These are phyloP conservation scores for Colaptes auratus DNA, from an alignment of 2,113 vertebrate genomes.

Conservation along the genomic window DNA sequence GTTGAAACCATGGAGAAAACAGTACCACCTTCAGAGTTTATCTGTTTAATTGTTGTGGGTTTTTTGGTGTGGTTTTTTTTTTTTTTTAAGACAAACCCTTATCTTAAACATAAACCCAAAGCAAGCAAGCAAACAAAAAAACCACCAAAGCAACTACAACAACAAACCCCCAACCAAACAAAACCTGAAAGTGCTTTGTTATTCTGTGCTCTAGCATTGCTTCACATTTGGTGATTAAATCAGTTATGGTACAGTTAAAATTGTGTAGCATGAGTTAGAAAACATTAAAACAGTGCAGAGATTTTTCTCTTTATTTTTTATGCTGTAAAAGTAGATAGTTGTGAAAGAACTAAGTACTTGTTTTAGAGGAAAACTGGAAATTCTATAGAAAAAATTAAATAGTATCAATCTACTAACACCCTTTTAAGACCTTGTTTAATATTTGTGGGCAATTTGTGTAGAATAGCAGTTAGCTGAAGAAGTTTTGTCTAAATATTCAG, in stretches of 20 bases:
- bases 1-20: background rate
- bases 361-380: background rate
- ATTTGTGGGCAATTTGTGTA: background rate
- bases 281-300: background rate
- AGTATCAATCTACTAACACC: background rate
- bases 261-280: background rate
- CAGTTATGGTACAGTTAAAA: background rate
- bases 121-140: too few species aligned
- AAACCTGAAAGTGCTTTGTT: background rate
- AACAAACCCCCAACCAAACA: background rate
- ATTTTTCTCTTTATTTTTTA: background rate
- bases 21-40: too few species aligned
- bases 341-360: background rate
- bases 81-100: too few species aligned
- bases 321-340: background rate
- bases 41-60: too few species aligned
- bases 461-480: background rate
- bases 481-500: background rate
- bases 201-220: background rate
- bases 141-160: too few species aligned
- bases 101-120: background rate
- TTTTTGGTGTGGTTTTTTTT: too few species aligned
- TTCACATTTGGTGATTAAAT: background rate
- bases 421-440: background rate
- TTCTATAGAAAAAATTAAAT: background rate